Percentiles rank a stretch among this genome's conserved stretches.
Conservation (phyloP, 2,888 invertebrate genomes). For the Drosophila histrio region DNA sequence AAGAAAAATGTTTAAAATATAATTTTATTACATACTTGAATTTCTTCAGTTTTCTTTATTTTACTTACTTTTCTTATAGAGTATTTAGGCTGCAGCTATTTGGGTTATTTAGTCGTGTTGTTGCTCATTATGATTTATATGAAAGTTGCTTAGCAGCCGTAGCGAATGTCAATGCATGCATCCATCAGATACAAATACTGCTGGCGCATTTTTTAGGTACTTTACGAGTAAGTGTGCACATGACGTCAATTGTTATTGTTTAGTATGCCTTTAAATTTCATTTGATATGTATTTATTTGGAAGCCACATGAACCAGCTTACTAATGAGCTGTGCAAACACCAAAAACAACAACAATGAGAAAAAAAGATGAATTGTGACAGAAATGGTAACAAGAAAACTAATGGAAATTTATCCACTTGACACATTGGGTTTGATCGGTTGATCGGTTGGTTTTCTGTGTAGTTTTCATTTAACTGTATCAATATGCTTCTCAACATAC, state of each 20-base stretch:
- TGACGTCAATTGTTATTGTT: slow-evolving; percentile 62
- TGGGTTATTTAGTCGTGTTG: neutral
- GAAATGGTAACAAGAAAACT: slow-evolving; percentile 8
- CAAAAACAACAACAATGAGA: slow-evolving; percentile 19
- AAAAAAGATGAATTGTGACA: slow-evolving; percentile 7
- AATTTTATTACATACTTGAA: neutral
- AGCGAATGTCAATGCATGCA: slow-evolving; percentile 69
- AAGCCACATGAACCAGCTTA: slow-evolving; percentile 44
- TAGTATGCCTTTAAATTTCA: slow-evolving; percentile 40
- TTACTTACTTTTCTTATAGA: neutral
- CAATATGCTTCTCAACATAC: slow-evolving; percentile 33
- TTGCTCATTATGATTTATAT: slow-evolving; percentile 55
- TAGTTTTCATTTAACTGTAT: slow-evolving; percentile 38
- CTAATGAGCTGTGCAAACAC: slow-evolving; percentile 63
- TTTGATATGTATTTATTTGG: slow-evolving; percentile 45
- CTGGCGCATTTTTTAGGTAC: slow-evolving; percentile 34
- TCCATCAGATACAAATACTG: slow-evolving; percentile 55
- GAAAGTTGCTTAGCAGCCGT: slow-evolving; percentile 46
- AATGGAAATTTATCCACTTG: slow-evolving; percentile 78
- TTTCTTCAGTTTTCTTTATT: neutral
- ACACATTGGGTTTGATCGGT: slow-evolving; percentile 38
- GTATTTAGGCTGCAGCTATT: slow-evolving; percentile 6
- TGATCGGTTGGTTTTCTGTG: slow-evolving; percentile 12
- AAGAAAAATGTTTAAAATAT: neutral
- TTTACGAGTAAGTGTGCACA: slow-evolving; percentile 33